These are phyloP conservation scores for Temnothorax curvispinosus DNA, from an alignment of 1,140 invertebrate genomes.

Conservation along the genomic window DNA sequence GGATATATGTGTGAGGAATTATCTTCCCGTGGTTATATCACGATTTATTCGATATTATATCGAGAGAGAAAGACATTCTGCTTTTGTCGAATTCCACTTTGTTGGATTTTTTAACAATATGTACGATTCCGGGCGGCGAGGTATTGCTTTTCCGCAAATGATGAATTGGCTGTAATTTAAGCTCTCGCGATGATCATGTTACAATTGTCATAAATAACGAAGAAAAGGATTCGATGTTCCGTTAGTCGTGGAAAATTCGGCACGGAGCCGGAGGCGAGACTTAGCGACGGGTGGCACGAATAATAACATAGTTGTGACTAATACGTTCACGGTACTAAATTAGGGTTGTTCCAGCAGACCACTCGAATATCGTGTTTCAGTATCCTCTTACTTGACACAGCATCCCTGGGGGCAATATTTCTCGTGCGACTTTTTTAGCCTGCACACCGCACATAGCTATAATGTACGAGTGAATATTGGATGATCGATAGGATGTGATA, in stretches of 20 bases:
- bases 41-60: background rate
- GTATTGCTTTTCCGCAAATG: background rate
- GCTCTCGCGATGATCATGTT: conserved; percentile 46
- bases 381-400: conserved; percentile 27
- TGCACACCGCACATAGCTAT: background rate
- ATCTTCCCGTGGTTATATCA: background rate
- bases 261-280: background rate
- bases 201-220: conserved; percentile 66
- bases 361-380: conserved; percentile 61
- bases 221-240: conserved; percentile 60
- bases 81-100: background rate
- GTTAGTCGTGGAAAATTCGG: conserved; percentile 37
- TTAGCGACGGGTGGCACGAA: background rate
- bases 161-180: conserved; percentile 27
- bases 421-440: conserved; percentile 11
- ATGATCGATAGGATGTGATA: conserved; percentile 32
- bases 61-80: background rate
- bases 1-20: background rate
- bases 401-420: conserved; percentile 18
- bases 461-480: background rate
- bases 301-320: conserved; percentile 49
- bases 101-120: background rate
- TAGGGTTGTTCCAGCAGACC: conserved; percentile 8
- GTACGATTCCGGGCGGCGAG: background rate
- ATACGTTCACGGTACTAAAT: conserved; percentile 55